Percentiles rank a stretch among this genome's conserved stretches.
Conservation (phyloP, 2,113 vertebrate species). For the Nymphicus hollandicus region DNA sequence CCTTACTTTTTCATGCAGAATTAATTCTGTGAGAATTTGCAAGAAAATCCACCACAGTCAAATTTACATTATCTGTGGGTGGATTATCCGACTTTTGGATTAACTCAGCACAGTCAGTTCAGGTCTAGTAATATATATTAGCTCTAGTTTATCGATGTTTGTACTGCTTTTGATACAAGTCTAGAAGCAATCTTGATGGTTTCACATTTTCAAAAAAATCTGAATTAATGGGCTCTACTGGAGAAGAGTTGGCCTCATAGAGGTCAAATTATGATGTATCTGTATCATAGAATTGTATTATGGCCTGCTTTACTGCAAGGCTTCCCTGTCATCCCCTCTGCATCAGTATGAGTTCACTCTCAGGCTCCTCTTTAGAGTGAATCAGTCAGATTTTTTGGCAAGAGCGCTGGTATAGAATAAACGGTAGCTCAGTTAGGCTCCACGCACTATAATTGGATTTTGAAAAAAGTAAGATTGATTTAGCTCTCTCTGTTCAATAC, state of each 20-base stretch:
- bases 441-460: not conserved
- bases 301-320: not conserved
- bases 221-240: not conserved
- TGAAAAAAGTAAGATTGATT: not conserved
- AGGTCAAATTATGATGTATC: not conserved
- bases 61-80: not conserved
- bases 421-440: not conserved
- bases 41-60: not conserved
- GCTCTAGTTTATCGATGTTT: not conserved
- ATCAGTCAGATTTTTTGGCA: not conserved
- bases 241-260: not conserved
- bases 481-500: not conserved
- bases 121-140: not conserved
- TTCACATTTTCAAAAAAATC: not conserved
- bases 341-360: not conserved
- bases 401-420: not conserved
- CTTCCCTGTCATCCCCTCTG: not conserved
- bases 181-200: not conserved
- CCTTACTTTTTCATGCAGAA: not conserved
- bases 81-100: not conserved
- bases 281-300: not conserved
- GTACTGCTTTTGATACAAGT: not conserved
- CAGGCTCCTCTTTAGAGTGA: not conserved
- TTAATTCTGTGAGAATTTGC: not conserved
- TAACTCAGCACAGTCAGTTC: not conserved